Conservation (phyloP, 2,797 vertebrate genomes). For the Liparis tanakae region DNA sequence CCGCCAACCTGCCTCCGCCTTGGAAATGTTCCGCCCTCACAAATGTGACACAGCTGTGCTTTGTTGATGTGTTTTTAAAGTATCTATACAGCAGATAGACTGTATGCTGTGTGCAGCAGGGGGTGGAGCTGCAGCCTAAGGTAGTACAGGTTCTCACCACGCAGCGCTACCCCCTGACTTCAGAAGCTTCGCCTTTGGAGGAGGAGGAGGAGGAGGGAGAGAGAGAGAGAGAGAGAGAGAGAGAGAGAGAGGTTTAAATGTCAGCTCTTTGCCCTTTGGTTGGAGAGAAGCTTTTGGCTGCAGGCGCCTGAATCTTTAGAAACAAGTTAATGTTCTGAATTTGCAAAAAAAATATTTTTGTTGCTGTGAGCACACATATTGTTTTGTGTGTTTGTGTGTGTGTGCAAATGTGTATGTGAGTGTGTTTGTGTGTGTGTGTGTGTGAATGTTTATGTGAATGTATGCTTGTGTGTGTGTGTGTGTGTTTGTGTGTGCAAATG, state of each 20-base stretch:
- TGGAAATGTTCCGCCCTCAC: slow-evolving; percentile 32
- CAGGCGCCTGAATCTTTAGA: slow-evolving; percentile 53
- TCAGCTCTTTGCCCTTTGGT: slow-evolving; percentile 73
- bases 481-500: too few species aligned
- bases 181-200: slow-evolving; percentile 79
- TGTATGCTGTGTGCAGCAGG: neutral
- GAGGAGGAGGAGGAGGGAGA: too few species aligned
- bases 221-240: slow-evolving; percentile 51
- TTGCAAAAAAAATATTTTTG: slow-evolving; percentile 56
- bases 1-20: slow-evolving; percentile 47
- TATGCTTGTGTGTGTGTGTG: too few species aligned
- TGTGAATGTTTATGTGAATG: too few species aligned
- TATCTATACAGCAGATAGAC: slow-evolving; percentile 22
- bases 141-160: slow-evolving; percentile 60
- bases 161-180: slow-evolving; percentile 43
- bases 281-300: slow-evolving; percentile 54
- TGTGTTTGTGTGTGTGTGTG: slow-evolving; percentile 9
- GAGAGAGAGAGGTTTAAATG: slow-evolving; percentile 67
- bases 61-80: slow-evolving; percentile 42
- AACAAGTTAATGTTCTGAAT: slow-evolving; percentile 48
- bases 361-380: slow-evolving; percentile 19
- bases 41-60: slow-evolving; percentile 45
- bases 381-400: neutral
- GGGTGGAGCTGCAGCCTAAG: slow-evolving; percentile 43
- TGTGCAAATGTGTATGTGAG: slow-evolving; percentile 6